Evolutionary conservation across 2,888 invertebrate species (phyloP), one percentile per base, ranked within the genome.

Genomic region (Drosophila mimica): DNA sequence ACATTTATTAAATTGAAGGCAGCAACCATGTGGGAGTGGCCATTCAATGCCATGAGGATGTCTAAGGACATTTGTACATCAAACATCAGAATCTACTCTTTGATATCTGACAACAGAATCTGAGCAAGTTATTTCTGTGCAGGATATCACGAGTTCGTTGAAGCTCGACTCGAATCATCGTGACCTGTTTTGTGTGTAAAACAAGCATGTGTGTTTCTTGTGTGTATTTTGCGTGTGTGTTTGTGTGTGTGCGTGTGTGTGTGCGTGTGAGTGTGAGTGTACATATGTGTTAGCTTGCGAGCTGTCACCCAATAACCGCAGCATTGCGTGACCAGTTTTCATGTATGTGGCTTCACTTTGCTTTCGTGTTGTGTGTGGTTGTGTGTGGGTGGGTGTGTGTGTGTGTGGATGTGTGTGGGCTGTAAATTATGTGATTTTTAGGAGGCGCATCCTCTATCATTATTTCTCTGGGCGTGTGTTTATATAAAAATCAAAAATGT

Each of bases 261-360:
- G 28, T 20, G 49, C 25, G 34, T 43, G 64, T 64, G 66, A 49
- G 33, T 36, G 25, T 30, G n/a, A 46, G 17, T 25, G 6, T 43
- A 5, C 28, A 17, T 48, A 36, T 70, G 58, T 69, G 62, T 63
- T 52, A 62, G 62, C 74, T 54, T 78, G 74, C 51, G 52, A 76
- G 63, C 76, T 75, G 79, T 75, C 75, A 66, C 52, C 73, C 68
- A 76, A 70, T 74, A 70, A 84, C 77, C 79, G 65, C 82, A 77
- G 66, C 67, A 73, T 83, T 87, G 87, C 90, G 87, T 90, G 88
- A 83, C 89, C 82, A 74, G 69, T 65, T 71, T 82, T 76, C 75
- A 73, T 80, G 73, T 75, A 58, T 64, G 63, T 67, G 73, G 64
- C 71, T 69, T 62, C n/a, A 70, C 63, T 71, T 54, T 66, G 62